Evolutionary conservation across 2,888 invertebrate species (phyloP), one percentile per base, ranked within the genome.

Genomic region (Epiblema foenella): DNA sequence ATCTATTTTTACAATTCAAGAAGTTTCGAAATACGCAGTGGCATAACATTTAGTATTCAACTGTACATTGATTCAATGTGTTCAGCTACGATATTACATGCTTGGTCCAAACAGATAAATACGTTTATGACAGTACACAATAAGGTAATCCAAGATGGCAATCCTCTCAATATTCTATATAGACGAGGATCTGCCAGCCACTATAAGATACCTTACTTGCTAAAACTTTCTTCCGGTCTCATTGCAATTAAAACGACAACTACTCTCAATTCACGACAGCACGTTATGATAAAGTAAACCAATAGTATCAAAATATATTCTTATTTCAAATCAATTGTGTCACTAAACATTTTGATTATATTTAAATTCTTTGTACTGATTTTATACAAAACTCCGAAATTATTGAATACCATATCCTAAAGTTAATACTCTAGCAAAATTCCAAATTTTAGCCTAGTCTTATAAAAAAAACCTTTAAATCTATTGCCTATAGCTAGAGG

Each of bases 341-440:
- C 82, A 83, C 83, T 74, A 68, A 72, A 69, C 68, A 57, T 65
- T 74, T 54, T 75, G 74, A 77, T 75, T 75, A 70, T 64, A 58
- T 82, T 81, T 85, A 85, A 85, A 87, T 85, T 87, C 86, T 91
- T 92, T 92, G 92, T 92, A 92, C 92, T 92, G 89, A 92, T 71
- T 71, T 70, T 91, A 89, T 90, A 91, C 88, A 91, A 87, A 85
- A 86, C 87, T 86, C 85, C 80, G 82, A 84, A 84, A 82, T 85
- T 84, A 83, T 81, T 78, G 80, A 85, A 29, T 71, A 64, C 60
- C 70, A 18, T 68, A 71, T 57, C 66, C 68, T 72, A 74, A 58
- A 58, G 51, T 67, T 66, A 74, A 83, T 82, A 81, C 77, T 83
- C 76, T 81, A 81, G 77, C 82, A 85, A 84, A 83, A 78, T 85